A percentile compares a stretch with the other conserved stretches of the same genome.
Conservation (phyloP, 2,888 invertebrate genomes). For the Cephus pygmeus region DNA sequence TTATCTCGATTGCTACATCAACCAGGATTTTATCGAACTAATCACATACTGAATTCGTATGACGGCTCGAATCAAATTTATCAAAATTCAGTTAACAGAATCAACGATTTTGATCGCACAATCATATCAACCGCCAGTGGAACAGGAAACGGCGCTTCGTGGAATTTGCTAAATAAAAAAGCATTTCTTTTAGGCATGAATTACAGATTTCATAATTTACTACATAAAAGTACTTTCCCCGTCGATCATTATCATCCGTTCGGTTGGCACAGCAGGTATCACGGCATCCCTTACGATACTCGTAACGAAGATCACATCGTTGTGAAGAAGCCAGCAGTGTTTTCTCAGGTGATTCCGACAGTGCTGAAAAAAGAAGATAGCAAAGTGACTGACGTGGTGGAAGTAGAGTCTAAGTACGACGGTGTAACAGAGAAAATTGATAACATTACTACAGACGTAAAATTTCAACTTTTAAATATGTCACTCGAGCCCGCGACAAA, state of each 20-base stretch:
- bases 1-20: background rate
- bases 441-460: too few relatives aligned
- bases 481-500: background rate
- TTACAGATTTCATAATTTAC: background rate
- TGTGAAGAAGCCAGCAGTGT: conserved; percentile 15
- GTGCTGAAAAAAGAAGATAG: background rate
- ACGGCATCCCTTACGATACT: conserved; percentile 16
- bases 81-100: background rate
- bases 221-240: background rate
- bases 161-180: background rate
- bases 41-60: background rate
- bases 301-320: conserved; percentile 17
- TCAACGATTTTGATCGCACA: background rate
- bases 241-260: conserved; percentile 4
- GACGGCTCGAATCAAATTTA: background rate
- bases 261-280: background rate
- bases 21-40: background rate
- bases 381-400: background rate
- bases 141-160: background rate
- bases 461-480: background rate
- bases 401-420: background rate
- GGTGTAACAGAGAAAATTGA: background rate
- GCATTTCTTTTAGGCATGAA: background rate
- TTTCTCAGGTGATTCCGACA: background rate
- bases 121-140: background rate